Conservation (phyloP, 2,797 vertebrate genomes). For the Sylvia borin region DNA sequence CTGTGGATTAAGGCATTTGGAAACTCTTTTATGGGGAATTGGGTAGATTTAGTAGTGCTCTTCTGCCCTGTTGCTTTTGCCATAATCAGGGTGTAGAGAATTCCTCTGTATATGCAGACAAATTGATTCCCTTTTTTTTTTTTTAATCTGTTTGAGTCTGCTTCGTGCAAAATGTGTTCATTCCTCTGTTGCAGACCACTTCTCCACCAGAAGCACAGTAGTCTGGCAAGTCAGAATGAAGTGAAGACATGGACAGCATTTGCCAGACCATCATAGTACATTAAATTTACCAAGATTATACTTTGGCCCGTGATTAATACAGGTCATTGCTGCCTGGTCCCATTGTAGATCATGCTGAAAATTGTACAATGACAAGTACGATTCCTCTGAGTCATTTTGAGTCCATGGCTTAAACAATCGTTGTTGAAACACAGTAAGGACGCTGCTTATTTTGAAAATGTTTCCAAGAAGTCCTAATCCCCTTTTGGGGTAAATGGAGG, state of each 20-base stretch:
- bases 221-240: not conserved
- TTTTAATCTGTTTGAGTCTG: not conserved
- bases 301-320: slow-evolving; percentile 10
- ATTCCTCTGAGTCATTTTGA: slow-evolving; percentile 43
- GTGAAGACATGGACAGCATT: not conserved
- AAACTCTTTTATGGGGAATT: not conserved
- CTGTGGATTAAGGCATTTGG: not conserved
- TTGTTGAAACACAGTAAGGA: slow-evolving; percentile 26
- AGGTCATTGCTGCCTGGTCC: slow-evolving; percentile 8
- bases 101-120: not conserved
- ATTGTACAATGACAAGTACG: slow-evolving; percentile 22
- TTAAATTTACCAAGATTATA: slow-evolving; percentile 49
- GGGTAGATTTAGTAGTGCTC: not conserved
- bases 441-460: slow-evolving; percentile 21
- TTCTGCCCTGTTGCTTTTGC: not conserved
- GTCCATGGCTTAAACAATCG: not conserved
- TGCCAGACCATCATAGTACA: not conserved
- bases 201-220: not conserved
- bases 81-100: not conserved
- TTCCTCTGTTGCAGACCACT: not conserved
- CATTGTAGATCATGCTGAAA: slow-evolving; percentile 35
- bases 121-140: not conserved
- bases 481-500: slow-evolving; percentile 2
- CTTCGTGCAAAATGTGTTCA: not conserved
- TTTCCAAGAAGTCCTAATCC: slow-evolving; percentile 28